phyloP scores from a whole-genome alignment of 2,888 invertebrate species.

The Euproctis similis region DNA sequence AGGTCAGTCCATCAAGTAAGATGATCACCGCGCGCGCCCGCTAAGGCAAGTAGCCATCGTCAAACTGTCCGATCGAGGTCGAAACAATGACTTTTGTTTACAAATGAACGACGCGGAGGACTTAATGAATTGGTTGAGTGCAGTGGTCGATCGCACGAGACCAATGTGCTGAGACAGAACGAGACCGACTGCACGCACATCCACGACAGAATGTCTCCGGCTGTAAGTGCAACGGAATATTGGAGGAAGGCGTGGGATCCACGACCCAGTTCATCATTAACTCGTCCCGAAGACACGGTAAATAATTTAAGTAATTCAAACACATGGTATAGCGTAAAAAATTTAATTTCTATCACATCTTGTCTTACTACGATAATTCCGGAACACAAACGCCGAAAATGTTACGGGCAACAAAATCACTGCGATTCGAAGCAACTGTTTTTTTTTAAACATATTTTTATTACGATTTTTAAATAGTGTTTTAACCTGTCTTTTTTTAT shows the following conservation, averaged over 20 bases:
- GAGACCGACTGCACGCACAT: conserved; percentile 54
- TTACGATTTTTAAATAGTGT: no score
- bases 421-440: conserved; percentile 64
- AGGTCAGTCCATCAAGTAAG: conserved; percentile 34
- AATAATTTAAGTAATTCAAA: conserved; percentile 28
- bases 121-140: conserved; percentile 63
- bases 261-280: conserved; percentile 34
- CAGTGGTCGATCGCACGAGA: conserved; percentile 42
- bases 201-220: conserved; percentile 35
- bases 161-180: conserved; percentile 50
- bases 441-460: no score
- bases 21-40: conserved; percentile 47
- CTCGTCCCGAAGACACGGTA: conserved; percentile 16
- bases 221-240: conserved; percentile 26
- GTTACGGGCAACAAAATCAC: conserved; percentile 54
- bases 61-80: conserved; percentile 57
- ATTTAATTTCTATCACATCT: conserved; percentile 73
- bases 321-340: conserved; percentile 61
- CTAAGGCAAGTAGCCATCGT: conserved; percentile 54
- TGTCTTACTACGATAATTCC: conserved; percentile 67
- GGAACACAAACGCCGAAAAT: conserved; percentile 66
- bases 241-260: conserved; percentile 63
- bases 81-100: conserved; percentile 75
- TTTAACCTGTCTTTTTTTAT: no score
- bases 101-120: conserved; percentile 57